These are phyloP conservation scores for Chauna torquata DNA, from an alignment of 2,113 vertebrate genomes.

Conservation along the genomic window DNA sequence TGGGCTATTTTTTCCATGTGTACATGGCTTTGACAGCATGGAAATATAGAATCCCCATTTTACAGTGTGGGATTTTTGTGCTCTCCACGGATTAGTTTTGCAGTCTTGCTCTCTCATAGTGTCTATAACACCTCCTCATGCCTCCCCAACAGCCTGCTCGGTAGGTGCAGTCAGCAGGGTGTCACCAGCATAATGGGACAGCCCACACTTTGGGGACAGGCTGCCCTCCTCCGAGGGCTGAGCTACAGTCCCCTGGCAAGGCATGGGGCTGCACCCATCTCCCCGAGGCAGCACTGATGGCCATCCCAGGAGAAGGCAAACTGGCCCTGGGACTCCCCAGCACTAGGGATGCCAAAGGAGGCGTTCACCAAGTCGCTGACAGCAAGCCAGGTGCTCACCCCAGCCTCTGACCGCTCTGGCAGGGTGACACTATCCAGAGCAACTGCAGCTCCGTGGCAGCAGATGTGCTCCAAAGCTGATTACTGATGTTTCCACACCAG, in stretches of 20 bases:
- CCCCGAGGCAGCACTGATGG: neutral
- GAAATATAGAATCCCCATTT: neutral
- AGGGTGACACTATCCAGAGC: neutral
- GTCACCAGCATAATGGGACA: neutral
- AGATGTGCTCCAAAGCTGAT: neutral
- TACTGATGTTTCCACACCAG: neutral
- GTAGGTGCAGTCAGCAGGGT: neutral
- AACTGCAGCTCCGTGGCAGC: neutral
- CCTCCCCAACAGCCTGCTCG: neutral
- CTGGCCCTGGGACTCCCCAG: neutral
- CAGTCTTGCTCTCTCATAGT: neutral
- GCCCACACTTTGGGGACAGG: neutral
- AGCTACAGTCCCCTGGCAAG: neutral
- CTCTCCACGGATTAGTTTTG: neutral
- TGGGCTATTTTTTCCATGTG: neutral
- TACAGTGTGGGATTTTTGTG: neutral
- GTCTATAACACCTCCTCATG: neutral
- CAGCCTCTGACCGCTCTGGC: neutral
- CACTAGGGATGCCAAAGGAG: neutral
- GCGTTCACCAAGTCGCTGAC: neutral
- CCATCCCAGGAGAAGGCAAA: neutral
- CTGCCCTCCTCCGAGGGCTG: neutral
- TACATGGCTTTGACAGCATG: neutral
- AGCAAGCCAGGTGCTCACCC: neutral
- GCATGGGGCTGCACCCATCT: rapidly evolving